Evolutionary conservation across 92 coral and sea anemone genomes (phyloP).

Genomic region (Diadumene lineata): DNA sequence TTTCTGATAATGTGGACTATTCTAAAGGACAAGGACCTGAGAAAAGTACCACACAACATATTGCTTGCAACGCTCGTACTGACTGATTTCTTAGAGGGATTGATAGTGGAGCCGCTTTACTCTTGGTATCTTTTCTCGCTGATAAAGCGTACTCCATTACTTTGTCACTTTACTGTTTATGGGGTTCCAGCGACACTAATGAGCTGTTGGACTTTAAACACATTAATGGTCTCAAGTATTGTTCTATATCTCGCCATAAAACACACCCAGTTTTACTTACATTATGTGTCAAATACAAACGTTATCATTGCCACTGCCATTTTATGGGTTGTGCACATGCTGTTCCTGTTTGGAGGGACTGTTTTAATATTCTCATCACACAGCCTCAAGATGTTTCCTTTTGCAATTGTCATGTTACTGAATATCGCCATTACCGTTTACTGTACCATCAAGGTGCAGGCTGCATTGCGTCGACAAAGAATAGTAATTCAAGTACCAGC

Average conservation of each 20-base stretch:
- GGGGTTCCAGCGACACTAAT: background rate
- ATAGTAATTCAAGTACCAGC: background rate
- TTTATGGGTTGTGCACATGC: background rate
- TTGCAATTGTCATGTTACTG: background rate
- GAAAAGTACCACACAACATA: slow-evolving; percentile 1
- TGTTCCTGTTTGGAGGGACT: background rate
- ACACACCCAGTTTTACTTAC: background rate
- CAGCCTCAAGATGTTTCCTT: background rate
- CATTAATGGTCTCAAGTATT: slow-evolving; percentile 8
- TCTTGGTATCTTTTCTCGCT: background rate
- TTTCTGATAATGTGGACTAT: slow-evolving; percentile 16
- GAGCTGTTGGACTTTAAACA: background rate
- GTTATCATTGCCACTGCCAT: background rate
- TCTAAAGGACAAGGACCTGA: background rate
- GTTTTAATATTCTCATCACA: background rate
- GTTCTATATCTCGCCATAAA: slow-evolving; percentile 6
- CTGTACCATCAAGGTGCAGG: background rate
- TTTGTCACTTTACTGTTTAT: background rate
- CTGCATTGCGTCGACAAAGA: slow-evolving; percentile 7
- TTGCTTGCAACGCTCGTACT: slow-evolving; percentile 10
- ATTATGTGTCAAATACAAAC: background rate
- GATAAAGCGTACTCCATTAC: background rate
- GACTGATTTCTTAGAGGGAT: slow-evolving; percentile 9
- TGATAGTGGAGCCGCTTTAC: slow-evolving; percentile 10
- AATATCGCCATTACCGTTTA: background rate